Conservation (phyloP, 2,113 vertebrate species). For the Lagenorhynchus albirostris region DNA sequence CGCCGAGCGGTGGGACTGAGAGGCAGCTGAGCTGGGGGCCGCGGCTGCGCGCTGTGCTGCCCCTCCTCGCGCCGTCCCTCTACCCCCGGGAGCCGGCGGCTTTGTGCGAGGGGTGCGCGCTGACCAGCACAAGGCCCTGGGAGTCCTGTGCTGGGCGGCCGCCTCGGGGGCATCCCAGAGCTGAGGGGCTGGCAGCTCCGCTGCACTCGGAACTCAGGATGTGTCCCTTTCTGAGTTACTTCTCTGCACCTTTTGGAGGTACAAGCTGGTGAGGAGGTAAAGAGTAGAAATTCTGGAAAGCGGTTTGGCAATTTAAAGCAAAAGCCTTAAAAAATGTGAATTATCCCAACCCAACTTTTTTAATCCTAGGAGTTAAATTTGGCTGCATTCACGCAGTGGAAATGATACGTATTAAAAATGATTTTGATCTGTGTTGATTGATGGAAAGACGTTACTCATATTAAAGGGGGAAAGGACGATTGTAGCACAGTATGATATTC, state of each 20-base stretch:
- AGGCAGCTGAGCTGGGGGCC: background rate
- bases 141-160: background rate
- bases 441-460: background rate
- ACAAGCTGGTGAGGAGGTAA: background rate
- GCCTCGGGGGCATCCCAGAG: background rate
- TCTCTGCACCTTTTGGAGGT: background rate
- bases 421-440: too few species aligned
- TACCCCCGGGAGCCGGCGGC: background rate
- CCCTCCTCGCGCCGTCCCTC: background rate
- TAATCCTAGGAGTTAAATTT: background rate
- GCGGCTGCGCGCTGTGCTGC: background rate
- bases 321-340: background rate
- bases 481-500: rapidly evolving
- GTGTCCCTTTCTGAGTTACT: background rate
- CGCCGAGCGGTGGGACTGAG: background rate
- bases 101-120: background rate
- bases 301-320: background rate
- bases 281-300: background rate
- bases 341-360: background rate
- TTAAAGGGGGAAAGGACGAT: background rate
- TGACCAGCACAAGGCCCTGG: background rate
- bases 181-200: background rate
- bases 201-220: background rate
- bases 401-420: background rate
- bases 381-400: background rate